Evolutionary conservation across 2,113 vertebrate genomes (phyloP).

Genomic region (Neolamprologus ventralis): DNA sequence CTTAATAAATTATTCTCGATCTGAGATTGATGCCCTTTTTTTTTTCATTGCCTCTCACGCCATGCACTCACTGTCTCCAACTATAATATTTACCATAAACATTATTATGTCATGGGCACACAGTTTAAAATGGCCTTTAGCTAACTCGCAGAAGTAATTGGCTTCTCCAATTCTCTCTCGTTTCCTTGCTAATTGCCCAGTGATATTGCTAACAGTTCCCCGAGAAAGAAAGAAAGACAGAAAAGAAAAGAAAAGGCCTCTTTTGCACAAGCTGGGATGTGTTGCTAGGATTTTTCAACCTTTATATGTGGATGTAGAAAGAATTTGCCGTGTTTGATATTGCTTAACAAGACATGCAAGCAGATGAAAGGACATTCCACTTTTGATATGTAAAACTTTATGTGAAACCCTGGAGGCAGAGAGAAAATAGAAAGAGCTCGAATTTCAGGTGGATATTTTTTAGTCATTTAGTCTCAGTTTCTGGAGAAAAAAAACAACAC

Average conservation of each 20-base stretch:
- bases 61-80: constrained; percentile 76
- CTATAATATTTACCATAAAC: constrained; percentile 88
- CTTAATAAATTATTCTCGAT: constrained; percentile 85
- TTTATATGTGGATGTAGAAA: constrained; percentile 47
- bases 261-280: constrained; percentile 60
- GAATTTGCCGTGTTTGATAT: constrained; percentile 56
- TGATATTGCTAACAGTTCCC: constrained; percentile 75
- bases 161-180: constrained; percentile 77
- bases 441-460: constrained; percentile 56
- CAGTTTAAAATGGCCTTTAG: constrained; percentile 86
- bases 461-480: constrained; percentile 26
- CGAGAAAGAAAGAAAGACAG: constrained; percentile 64
- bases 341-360: constrained; percentile 48
- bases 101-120: constrained; percentile 86
- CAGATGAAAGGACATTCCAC: constrained; percentile 46
- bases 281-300: constrained; percentile 54
- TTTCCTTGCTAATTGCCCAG: constrained; percentile 77
- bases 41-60: constrained; percentile 67
- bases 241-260: constrained; percentile 59
- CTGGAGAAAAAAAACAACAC: not conserved
- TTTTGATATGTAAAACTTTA: constrained; percentile 62
- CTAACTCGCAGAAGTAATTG: constrained; percentile 82
- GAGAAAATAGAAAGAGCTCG: constrained; percentile 51
- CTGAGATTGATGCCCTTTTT: constrained; percentile 79
- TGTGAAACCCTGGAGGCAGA: constrained; percentile 32